These are phyloP conservation scores for Rhizoglyphus robini DNA, from an alignment of 1,140 invertebrate species.

Conservation along the genomic window DNA sequence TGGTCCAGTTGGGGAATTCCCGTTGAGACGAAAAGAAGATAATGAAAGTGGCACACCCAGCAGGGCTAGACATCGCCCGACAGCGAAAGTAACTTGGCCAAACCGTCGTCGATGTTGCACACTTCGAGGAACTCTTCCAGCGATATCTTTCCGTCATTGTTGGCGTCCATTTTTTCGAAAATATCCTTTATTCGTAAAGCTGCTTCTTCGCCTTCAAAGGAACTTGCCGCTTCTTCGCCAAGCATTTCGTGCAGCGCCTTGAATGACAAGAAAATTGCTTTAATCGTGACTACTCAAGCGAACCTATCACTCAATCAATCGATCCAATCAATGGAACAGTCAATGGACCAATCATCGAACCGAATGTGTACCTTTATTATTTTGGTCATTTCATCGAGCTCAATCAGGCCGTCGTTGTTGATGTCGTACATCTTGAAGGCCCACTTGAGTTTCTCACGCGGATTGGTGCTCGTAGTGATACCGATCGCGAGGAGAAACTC, in stretches of 20 bases:
- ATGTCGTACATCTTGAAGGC: slow-evolving; percentile 94
- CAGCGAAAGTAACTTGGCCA: slow-evolving; percentile 69
- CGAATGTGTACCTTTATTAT: slow-evolving; percentile 47
- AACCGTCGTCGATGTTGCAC: slow-evolving; percentile 91
- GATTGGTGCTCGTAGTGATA: slow-evolving; percentile 90
- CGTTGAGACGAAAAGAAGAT: too few relatives aligned
- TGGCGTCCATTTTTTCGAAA: slow-evolving; percentile 97
- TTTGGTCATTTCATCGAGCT: slow-evolving; percentile 64
- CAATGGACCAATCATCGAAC: too few relatives aligned
- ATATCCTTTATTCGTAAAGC: slow-evolving; percentile 54
- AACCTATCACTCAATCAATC: not conserved
- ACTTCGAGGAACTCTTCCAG: slow-evolving; percentile 98
- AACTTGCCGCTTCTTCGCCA: slow-evolving; percentile 41
- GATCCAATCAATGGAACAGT: not conserved
- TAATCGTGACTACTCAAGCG: not conserved
- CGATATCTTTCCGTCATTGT: slow-evolving; percentile 93
- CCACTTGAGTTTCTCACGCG: slow-evolving; percentile 91
- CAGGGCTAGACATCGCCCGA: not conserved
- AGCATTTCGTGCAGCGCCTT: slow-evolving; percentile 99
- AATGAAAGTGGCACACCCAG: too few relatives aligned
- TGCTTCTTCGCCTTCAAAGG: slow-evolving; percentile 59
- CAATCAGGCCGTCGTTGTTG: slow-evolving; percentile 97
- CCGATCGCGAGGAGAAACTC: slow-evolving; percentile 95
- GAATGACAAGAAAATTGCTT: slow-evolving; percentile 1
- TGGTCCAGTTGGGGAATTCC: too few relatives aligned